phyloP scores from a whole-genome alignment of 2,113 vertebrate genomes.

The Calonectris borealis region DNA sequence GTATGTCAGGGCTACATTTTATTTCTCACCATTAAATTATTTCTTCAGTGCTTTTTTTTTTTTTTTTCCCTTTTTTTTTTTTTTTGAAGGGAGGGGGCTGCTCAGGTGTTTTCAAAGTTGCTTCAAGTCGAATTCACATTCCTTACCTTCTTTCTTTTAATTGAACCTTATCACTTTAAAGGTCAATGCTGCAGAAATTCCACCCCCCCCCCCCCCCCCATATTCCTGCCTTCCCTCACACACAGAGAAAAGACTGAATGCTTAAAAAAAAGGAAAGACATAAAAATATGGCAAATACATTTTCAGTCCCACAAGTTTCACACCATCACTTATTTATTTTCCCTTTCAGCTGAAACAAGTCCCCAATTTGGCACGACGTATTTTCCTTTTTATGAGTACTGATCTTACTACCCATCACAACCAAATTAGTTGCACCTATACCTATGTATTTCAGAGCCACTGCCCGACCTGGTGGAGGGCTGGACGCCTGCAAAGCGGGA shows the following conservation, averaged over 20 bases:
- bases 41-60: background rate
- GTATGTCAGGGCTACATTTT: background rate
- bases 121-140: background rate
- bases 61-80: no score
- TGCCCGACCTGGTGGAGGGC: rapidly evolving
- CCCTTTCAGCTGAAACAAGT: rapidly evolving
- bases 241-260: background rate
- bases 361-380: rapidly evolving
- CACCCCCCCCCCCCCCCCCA: rapidly evolving
- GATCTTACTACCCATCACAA: background rate
- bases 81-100: background rate
- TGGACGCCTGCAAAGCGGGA: background rate
- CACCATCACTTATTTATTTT: background rate
- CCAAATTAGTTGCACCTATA: rapidly evolving
- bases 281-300: background rate
- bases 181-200: background rate
- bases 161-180: background rate
- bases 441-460: rapidly evolving
- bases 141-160: background rate
- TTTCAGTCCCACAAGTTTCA: background rate
- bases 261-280: background rate
- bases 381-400: background rate
- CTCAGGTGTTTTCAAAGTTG: constrained; percentile 31
- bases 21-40: background rate
- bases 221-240: background rate